These are phyloP conservation scores for Lasioglossum vierecki DNA, from an alignment of 2,888 invertebrate species.

Conservation along the genomic window DNA sequence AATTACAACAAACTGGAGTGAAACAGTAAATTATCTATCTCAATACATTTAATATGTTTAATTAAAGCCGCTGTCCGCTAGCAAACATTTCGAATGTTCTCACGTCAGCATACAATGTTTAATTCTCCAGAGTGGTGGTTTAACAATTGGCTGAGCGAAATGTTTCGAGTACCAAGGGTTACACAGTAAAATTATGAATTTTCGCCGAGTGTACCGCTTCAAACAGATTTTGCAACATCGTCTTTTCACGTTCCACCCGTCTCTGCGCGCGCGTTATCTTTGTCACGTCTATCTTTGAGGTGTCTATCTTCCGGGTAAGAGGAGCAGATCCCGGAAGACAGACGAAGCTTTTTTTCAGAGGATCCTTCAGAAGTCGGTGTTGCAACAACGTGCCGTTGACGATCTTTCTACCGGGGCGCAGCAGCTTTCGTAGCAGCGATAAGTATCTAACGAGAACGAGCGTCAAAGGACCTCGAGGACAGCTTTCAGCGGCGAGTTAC, in stretches of 20 bases:
- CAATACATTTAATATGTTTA: too few relatives aligned
- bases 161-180: background rate
- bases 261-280: constrained; percentile 34
- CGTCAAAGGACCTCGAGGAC: constrained; percentile 55
- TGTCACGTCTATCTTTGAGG: constrained; percentile 59
- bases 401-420: background rate
- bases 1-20: too few relatives aligned
- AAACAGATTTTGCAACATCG: background rate
- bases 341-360: constrained; percentile 29
- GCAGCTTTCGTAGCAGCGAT: constrained; percentile 38
- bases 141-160: background rate
- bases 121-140: background rate
- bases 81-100: background rate
- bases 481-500: constrained; percentile 37
- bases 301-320: constrained; percentile 31
- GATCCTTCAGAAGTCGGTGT: constrained; percentile 28
- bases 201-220: background rate
- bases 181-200: background rate
- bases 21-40: too few relatives aligned
- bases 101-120: background rate
- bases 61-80: too few relatives aligned
- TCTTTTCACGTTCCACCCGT: background rate
- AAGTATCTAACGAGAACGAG: constrained; percentile 64
- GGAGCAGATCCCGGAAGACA: constrained; percentile 55
- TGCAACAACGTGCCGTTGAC: constrained; percentile 1